Conservation (phyloP, 1,140 invertebrate species). For the Panulirus ornatus region DNA sequence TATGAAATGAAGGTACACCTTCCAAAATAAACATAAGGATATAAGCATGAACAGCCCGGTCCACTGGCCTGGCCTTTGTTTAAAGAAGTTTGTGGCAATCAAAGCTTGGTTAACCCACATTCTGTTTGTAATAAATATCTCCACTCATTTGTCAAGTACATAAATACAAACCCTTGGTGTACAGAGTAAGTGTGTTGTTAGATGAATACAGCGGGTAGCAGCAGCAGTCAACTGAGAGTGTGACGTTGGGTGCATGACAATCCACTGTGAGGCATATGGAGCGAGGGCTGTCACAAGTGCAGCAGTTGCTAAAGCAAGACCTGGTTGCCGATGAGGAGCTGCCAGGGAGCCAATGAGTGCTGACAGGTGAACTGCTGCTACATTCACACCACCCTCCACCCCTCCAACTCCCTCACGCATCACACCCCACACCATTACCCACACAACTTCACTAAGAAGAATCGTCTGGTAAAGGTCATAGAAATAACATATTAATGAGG, state of each 20-base stretch:
- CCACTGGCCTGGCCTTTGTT: too few relatives aligned
- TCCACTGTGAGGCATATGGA: conserved; percentile 54
- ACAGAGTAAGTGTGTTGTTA: conserved; percentile 59
- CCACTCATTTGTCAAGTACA: too few relatives aligned
- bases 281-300: conserved; percentile 44
- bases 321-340: conserved; percentile 45
- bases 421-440: conserved; percentile 58
- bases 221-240: conserved; percentile 57
- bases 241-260: conserved; percentile 48
- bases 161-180: conserved; percentile 52
- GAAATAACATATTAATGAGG: not conserved
- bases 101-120: too few relatives aligned
- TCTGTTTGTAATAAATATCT: too few relatives aligned
- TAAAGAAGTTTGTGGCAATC: too few relatives aligned
- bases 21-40: too few relatives aligned
- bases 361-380: conserved; percentile 56
- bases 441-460: conserved; percentile 61
- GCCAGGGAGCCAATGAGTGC: conserved; percentile 55
- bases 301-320: conserved; percentile 51
- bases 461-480: conserved; percentile 30
- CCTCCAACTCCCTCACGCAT: conserved; percentile 43
- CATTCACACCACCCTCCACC: conserved; percentile 59
- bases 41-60: too few relatives aligned
- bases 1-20: too few relatives aligned
- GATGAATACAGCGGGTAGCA: conserved; percentile 45